Evolutionary conservation across 1,140 invertebrate species (phyloP).

Genomic region (Pachyrhynchus sulphureomaculatus): DNA sequence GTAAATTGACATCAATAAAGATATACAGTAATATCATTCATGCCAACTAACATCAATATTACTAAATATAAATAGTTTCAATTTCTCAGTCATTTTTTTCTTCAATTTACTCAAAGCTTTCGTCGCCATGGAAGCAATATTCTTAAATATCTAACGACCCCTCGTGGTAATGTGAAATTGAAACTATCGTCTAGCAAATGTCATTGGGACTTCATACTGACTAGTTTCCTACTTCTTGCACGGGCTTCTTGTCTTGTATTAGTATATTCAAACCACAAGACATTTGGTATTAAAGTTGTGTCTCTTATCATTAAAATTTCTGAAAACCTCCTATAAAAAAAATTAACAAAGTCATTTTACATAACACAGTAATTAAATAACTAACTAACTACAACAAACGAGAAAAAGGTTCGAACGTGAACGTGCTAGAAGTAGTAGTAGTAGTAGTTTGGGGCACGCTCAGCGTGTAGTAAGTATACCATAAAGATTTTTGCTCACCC

Average conservation of each 20-base stretch:
- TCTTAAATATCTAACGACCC: conserved; percentile 40
- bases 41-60: conserved; percentile 6
- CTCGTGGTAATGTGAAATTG: conserved; percentile 38
- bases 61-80: conserved; percentile 18
- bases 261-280: conserved; percentile 95
- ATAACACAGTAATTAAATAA: too few relatives aligned
- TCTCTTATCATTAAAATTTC: conserved; percentile 86
- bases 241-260: conserved; percentile 78
- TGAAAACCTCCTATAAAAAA: conserved; percentile 72
- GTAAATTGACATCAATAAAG: not conserved
- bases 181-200: conserved; percentile 53
- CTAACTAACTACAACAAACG: too few relatives aligned
- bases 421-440: too few relatives aligned
- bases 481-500: too few relatives aligned
- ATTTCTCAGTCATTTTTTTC: conserved; percentile 20
- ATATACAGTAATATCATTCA: conserved; percentile 4
- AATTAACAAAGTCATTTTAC: not conserved
- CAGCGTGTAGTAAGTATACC: too few relatives aligned
- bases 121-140: conserved; percentile 40
- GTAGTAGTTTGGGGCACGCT: too few relatives aligned
- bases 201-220: conserved; percentile 88
- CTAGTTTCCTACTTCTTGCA: conserved; percentile 78
- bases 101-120: conserved; percentile 36
- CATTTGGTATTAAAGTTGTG: conserved; percentile 89
- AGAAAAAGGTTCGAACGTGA: too few relatives aligned